These are phyloP conservation scores for Colletes latitarsis DNA, from an alignment of 1,140 invertebrate genomes.

Conservation along the genomic window DNA sequence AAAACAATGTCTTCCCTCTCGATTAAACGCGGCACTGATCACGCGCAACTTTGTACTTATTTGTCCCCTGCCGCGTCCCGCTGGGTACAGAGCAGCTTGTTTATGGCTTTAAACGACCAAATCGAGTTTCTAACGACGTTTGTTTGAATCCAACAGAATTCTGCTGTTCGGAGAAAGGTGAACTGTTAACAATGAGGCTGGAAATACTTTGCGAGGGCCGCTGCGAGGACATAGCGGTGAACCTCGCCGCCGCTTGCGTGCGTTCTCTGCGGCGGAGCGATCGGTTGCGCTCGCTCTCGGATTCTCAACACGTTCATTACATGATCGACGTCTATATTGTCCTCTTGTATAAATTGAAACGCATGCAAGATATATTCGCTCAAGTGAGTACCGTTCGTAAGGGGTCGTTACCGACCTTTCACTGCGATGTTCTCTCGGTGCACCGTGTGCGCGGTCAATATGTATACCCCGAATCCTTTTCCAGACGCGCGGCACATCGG, in stretches of 20 bases:
- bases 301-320: conserved; percentile 79
- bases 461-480: neutral
- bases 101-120: neutral
- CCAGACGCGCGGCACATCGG: too few species aligned
- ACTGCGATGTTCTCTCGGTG: neutral
- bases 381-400: conserved; percentile 74
- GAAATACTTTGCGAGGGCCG: conserved; percentile 82
- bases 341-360: conserved; percentile 82
- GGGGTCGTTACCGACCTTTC: neutral
- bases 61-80: too few species aligned
- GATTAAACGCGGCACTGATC: too few species aligned
- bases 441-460: too few species aligned
- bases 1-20: too few species aligned
- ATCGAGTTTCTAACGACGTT: neutral
- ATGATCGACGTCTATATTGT: conserved; percentile 83
- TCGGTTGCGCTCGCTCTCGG: conserved; percentile 76
- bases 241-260: conserved; percentile 81
- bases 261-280: conserved; percentile 78
- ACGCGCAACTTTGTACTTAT: too few species aligned
- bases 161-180: conserved; percentile 81
- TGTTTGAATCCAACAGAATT: conserved; percentile 73
- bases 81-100: too few species aligned
- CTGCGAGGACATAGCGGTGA: conserved; percentile 82
- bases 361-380: conserved; percentile 81
- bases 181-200: conserved; percentile 81